Base-by-base conservation (phyloP, 2,113 vertebrate species). In the Phrynosoma platyrhinos region DNA sequence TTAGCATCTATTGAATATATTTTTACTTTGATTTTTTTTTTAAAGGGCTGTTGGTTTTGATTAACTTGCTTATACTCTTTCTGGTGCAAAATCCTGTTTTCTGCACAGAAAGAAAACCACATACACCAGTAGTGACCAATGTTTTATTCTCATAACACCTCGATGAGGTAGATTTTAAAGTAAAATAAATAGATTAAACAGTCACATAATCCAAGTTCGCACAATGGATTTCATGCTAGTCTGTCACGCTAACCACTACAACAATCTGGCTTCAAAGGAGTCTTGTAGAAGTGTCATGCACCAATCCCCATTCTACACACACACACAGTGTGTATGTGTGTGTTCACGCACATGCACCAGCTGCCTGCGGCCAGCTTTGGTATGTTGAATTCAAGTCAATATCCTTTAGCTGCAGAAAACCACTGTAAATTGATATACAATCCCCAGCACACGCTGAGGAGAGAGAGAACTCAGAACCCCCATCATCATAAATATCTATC, bases 401-500 rank as follows among this genome's bases (percentile, higher is more conserved):
- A 85, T 68, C 74, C 32, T 36, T 86, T 85, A 94, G 87, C 88
- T 87, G 83, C 83, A 88, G 91, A 93, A 91, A 91, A 89, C 71
- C 12, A 83, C 53, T 84, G 83, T 84, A 91, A 62, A 94, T 93
- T 92, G 83, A 95, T 95, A 94, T 77, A 66, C 85, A 89, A 85
- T 83, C 86, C 82, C 83, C 12, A 0, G 75, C 86, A 83, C 82
- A 79, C 62, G 6, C 32, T 78, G 87, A 89, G 93, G 83, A 89
- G 87, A 93, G 87, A 79, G 91, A 25, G 1, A 77, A 90, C 87
- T 92, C 94, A 95, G 93, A 91, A 77, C 85, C 58, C 58, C 87
- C 91, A 91, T 94, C 92, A 68, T 92, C 92, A 95, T 95, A 93
- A 94, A 93, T 94, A 94, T 91, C 91, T 94, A 94, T 95, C 94